phyloP scores from a whole-genome alignment of 2,797 vertebrate genomes.

The Sebastes melanostomus region DNA sequence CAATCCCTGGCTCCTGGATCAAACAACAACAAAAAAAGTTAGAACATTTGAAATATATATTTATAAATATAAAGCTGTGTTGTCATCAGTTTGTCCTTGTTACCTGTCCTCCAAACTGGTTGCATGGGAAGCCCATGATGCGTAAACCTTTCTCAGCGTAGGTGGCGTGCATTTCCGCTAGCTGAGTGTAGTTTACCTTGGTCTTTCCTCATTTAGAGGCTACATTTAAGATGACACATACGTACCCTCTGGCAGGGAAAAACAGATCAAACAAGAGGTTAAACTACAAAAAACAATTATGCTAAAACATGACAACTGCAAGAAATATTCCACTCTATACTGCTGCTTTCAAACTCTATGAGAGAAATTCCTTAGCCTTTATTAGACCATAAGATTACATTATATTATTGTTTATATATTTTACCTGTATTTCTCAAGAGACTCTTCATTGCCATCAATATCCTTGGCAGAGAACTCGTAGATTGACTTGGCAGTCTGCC shows the following conservation, averaged over 20 bases:
- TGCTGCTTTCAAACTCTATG: background rate
- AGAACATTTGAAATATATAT: background rate
- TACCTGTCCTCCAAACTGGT: slow-evolving; percentile 98
- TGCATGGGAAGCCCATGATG: slow-evolving; percentile 95
- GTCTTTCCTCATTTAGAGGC: slow-evolving; percentile 99
- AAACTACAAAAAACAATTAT: background rate
- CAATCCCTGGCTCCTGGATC: slow-evolving; percentile 89
- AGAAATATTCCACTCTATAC: background rate
- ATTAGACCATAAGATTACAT: background rate
- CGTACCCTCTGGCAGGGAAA: slow-evolving; percentile 79
- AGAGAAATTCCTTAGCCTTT: background rate
- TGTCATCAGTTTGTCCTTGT: background rate
- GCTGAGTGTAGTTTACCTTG: slow-evolving; percentile 96
- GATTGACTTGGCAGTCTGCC: slow-evolving; percentile 88
- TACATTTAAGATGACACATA: slow-evolving; percentile 94
- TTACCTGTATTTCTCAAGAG: slow-evolving; percentile 92
- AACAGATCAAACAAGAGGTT: background rate
- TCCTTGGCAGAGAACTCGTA: slow-evolving; percentile 91
- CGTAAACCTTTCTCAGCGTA: slow-evolving; percentile 94
- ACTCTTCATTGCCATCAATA: slow-evolving; percentile 89
- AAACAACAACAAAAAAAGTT: background rate
- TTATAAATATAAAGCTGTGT: background rate
- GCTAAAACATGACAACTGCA: background rate
- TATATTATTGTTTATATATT: background rate
- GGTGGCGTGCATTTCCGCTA: slow-evolving; percentile 88